Percentiles rank a stretch among this genome's conserved stretches.
Evolutionary conservation across 2,113 vertebrate species (phyloP).

Genomic region (Centrocercus urophasianus): DNA sequence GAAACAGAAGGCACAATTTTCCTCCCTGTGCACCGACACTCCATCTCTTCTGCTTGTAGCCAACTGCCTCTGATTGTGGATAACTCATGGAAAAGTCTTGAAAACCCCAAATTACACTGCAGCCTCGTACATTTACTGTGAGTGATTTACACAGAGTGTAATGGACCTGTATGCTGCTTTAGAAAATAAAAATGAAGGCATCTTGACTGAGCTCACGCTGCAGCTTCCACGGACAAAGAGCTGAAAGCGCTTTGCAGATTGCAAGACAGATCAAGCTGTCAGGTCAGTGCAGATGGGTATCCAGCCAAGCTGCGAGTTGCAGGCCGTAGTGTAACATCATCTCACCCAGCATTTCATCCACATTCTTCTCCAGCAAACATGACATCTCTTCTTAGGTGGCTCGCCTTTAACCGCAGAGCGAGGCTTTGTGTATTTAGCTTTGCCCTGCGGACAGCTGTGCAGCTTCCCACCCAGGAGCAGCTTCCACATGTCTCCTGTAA

Average conservation of each 20-base stretch:
- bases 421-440: conserved; percentile 41
- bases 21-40: not conserved
- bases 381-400: conserved; percentile 21
- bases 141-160: not conserved
- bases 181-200: not conserved
- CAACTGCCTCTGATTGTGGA: not conserved
- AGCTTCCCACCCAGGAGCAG: conserved; percentile 26
- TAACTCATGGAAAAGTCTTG: not conserved
- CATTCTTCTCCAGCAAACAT: not conserved
- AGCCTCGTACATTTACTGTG: not conserved
- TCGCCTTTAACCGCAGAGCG: not conserved
- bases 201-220: not conserved
- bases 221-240: not conserved
- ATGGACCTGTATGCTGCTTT: not conserved
- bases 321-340: not conserved
- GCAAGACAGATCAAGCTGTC: not conserved
- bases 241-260: not conserved
- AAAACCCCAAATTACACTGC: not conserved
- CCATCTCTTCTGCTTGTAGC: conserved; percentile 12
- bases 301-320: accelerated
- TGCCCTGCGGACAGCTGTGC: not conserved
- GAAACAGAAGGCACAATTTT: conserved; percentile 15
- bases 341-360: not conserved
- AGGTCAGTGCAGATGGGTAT: not conserved
- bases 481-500: conserved; percentile 2